phyloP scores from a whole-genome alignment of 92 coral and sea anemone genomes.

The Diadumene lineata region DNA sequence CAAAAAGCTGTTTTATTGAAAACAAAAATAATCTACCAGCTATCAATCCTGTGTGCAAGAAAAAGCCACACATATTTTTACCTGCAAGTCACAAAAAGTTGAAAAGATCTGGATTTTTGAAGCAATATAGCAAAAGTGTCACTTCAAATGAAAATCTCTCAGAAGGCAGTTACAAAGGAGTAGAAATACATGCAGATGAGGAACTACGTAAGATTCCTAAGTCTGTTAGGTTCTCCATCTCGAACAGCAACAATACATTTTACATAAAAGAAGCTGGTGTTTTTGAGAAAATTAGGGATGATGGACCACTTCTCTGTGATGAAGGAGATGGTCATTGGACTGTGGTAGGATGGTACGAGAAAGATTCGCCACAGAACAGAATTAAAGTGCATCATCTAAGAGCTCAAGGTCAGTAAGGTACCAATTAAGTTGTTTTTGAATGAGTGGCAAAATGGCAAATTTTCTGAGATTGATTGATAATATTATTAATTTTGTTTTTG shows the following conservation, averaged over 20 bases:
- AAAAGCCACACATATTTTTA: neutral
- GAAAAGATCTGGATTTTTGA: neutral
- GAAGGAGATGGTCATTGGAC: neutral
- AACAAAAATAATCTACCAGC: neutral
- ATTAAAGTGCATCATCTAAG: neutral
- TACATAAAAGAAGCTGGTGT: neutral
- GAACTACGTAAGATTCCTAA: neutral
- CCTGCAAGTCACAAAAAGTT: neutral
- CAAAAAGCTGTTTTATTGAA: neutral
- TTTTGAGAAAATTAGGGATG: neutral
- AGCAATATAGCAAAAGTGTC: neutral
- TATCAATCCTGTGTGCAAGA: neutral
- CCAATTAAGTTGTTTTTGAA: no score
- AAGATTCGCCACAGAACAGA: neutral
- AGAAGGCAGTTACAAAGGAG: neutral
- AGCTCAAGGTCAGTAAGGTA: neutral
- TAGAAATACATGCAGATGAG: neutral
- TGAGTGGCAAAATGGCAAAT: neutral
- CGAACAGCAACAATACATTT: neutral
- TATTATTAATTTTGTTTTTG: no score
- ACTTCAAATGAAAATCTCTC: neutral
- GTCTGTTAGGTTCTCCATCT: neutral
- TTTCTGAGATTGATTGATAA: neutral
- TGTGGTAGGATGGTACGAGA: neutral
- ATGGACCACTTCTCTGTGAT: neutral